These are phyloP conservation scores for Pomacea canaliculata DNA, from an alignment of 2,888 invertebrate genomes.

Conservation along the genomic window DNA sequence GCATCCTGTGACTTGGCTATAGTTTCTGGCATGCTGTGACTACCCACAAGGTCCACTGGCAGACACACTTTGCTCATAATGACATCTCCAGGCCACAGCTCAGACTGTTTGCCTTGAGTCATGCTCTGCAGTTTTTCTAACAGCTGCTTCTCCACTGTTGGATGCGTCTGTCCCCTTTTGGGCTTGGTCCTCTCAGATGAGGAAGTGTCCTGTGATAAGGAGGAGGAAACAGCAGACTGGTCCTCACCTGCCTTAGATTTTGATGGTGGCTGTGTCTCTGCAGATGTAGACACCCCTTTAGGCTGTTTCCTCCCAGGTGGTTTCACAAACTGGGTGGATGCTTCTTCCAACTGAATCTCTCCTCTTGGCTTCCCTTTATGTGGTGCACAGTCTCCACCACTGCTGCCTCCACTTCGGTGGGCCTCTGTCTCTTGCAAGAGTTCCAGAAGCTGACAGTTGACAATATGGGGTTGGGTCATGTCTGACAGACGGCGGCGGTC, in stretches of 20 bases:
- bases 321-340: constrained; percentile 1
- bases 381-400: neutral
- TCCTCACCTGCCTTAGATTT: neutral
- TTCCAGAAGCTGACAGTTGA: constrained; percentile 32
- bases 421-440: constrained; percentile 31
- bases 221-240: neutral
- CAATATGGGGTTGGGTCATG: constrained; percentile 26
- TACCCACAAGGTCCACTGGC: constrained; percentile 18
- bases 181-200: neutral
- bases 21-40: neutral
- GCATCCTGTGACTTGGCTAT: constrained; percentile 4
- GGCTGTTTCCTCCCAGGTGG: constrained; percentile 1
- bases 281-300: neutral
- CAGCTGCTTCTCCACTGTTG: constrained; percentile 19
- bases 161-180: neutral
- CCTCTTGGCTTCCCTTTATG: neutral
- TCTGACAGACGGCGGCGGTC: constrained; percentile 28
- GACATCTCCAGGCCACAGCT: constrained; percentile 31
- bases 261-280: neutral
- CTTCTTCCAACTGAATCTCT: neutral
- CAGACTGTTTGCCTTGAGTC: constrained; percentile 17
- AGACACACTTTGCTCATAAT: constrained; percentile 35
- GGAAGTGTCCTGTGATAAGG: neutral
- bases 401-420: constrained; percentile 5
- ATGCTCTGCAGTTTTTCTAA: constrained; percentile 28